These are phyloP conservation scores for Dufourea novaeangliae DNA, from an alignment of 1,140 invertebrate species.

Conservation along the genomic window DNA sequence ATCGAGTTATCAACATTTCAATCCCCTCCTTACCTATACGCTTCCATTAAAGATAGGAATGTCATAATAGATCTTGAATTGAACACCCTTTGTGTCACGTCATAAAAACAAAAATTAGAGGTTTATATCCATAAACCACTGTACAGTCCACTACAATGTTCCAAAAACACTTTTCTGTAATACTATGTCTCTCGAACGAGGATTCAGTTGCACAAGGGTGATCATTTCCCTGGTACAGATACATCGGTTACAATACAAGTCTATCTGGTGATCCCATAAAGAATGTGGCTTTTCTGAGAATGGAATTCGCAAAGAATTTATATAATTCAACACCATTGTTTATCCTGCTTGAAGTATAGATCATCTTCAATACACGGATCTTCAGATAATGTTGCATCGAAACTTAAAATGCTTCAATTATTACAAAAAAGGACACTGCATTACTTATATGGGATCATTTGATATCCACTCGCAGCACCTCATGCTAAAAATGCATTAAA, in stretches of 20 bases:
- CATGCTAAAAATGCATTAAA: constrained; percentile 30
- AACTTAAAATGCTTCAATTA: no score
- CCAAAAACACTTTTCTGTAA: constrained; percentile 20
- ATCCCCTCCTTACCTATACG: not conserved
- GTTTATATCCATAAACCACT: no score
- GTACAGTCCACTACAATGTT: not conserved
- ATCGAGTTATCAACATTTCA: not conserved
- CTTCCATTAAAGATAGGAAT: not conserved
- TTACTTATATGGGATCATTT: no score
- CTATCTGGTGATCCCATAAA: no score
- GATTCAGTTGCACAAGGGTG: not conserved
- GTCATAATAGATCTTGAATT: not conserved
- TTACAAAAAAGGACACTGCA: no score
- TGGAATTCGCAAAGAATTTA: no score
- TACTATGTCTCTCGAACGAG: constrained; percentile 13
- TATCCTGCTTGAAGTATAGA: no score
- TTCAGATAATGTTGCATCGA: no score
- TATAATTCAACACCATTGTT: no score
- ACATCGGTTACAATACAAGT: constrained; percentile 18
- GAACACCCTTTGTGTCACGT: no score
- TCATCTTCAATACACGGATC: no score
- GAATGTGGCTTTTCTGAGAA: no score
- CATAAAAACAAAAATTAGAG: not conserved
- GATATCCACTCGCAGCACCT: constrained; percentile 32
- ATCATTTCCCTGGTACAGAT: constrained; percentile 11